Conservation (phyloP, 2,797 vertebrate genomes). For the Aeoliscus strigatus region DNA sequence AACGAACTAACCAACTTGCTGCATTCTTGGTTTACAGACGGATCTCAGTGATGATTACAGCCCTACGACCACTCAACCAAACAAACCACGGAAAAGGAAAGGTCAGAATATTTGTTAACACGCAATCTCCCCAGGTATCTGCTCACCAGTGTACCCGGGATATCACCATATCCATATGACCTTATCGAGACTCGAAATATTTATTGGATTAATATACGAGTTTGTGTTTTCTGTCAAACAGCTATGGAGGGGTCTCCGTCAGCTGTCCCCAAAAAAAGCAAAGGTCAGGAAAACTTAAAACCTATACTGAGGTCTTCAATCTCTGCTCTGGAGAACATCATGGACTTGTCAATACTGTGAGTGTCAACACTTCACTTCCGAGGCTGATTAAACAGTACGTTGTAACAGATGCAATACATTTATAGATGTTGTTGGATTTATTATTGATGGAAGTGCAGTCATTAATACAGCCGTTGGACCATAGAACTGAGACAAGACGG, state of each 20-base stretch:
- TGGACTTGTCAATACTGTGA: slow-evolving; percentile 72
- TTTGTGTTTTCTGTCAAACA: not conserved
- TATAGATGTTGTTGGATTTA: not conserved
- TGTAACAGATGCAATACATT: not conserved
- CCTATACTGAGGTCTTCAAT: slow-evolving; percentile 49
- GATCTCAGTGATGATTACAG: not conserved
- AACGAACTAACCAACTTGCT: accelerated
- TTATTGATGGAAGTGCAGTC: too few species aligned
- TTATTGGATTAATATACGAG: not conserved
- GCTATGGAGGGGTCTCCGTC: slow-evolving; percentile 16
- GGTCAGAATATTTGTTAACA: slow-evolving; percentile 49
- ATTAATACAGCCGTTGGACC: too few species aligned
- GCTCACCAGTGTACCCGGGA: too few species aligned
- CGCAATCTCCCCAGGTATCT: too few species aligned
- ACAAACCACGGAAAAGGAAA: slow-evolving; percentile 27
- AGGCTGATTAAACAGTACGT: not conserved
- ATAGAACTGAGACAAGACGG: too few species aligned
- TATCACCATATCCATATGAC: too few species aligned
- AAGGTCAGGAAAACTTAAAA: slow-evolving; percentile 53
- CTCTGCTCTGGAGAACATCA: slow-evolving; percentile 58
- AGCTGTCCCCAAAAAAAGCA: slow-evolving; percentile 24
- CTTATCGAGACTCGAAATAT: too few species aligned
- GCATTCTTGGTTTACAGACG: slow-evolving; percentile 6
- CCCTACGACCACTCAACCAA: not conserved
- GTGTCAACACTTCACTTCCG: slow-evolving; percentile 27